Evolutionary conservation across 1,140 invertebrate genomes (phyloP).

Genomic region (Portunus trituberculatus): DNA sequence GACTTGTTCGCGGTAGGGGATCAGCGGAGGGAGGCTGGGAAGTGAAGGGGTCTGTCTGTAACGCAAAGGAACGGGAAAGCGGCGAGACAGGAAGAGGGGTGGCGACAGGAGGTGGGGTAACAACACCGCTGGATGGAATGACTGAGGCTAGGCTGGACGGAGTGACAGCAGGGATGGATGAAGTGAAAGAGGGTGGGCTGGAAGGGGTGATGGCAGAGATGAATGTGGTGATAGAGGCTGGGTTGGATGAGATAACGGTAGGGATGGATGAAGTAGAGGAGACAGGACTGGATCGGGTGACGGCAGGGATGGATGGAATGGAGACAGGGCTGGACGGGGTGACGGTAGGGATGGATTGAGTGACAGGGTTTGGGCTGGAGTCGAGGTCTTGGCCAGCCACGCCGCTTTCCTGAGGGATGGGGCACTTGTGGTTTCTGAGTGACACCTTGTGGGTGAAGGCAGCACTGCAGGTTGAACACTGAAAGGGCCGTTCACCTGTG

Average conservation of each 20-base stretch:
- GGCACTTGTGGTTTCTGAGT: conserved; percentile 53
- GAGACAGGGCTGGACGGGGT: neutral
- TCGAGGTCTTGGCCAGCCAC: neutral
- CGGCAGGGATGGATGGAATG: neutral
- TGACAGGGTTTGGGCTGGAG: neutral
- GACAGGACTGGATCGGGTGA: neutral
- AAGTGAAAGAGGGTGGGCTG: no score
- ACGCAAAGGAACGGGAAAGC: neutral
- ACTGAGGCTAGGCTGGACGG: neutral
- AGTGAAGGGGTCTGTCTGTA: neutral
- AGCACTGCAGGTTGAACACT: conserved; percentile 32
- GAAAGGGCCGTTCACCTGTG: conserved; percentile 63
- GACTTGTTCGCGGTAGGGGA: neutral
- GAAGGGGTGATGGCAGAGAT: neutral
- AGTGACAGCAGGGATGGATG: neutral
- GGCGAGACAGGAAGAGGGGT: no score
- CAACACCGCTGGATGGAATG: neutral
- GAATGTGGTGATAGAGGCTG: neutral
- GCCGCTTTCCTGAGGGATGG: neutral
- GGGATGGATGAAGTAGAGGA: neutral
- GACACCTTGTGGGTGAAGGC: conserved; percentile 61
- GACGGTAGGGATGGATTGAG: neutral
- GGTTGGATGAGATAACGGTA: neutral
- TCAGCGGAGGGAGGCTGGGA: no score
- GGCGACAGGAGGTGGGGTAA: no score